Percentiles rank a stretch among this genome's conserved stretches.
Evolutionary conservation across 2,888 invertebrate genomes (phyloP).

Genomic region (Tetanocera ferruginea): DNA sequence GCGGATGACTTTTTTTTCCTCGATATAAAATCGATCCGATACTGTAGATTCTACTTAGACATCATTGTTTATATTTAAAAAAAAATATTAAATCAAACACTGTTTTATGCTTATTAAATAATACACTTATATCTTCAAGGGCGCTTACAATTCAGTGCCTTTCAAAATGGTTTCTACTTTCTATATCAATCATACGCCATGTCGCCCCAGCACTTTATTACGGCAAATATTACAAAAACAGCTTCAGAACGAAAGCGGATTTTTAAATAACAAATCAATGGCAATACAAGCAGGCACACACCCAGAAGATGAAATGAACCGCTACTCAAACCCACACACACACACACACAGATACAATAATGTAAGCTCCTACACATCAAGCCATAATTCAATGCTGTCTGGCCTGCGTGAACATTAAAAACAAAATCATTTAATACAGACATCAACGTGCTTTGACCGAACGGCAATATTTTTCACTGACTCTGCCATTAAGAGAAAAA

Average conservation of each 20-base stretch:
- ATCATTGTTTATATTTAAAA: too few relatives aligned
- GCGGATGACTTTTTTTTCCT: too few relatives aligned
- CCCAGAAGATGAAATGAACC: not conserved
- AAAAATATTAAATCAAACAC: too few relatives aligned
- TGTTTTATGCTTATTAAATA: too few relatives aligned
- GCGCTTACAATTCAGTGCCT: too few relatives aligned
- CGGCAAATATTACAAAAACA: not conserved
- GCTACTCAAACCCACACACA: not conserved
- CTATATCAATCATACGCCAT: slow-evolving; percentile 1
- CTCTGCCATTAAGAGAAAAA: not conserved
- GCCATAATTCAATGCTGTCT: not conserved
- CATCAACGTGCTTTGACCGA: not conserved
- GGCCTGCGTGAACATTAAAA: not conserved
- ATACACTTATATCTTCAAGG: too few relatives aligned
- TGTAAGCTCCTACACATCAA: not conserved
- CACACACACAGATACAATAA: not conserved
- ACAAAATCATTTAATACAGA: not conserved
- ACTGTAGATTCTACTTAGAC: too few relatives aligned
- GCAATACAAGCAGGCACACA: not conserved
- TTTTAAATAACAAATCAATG: slow-evolving; percentile 29
- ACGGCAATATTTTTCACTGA: not conserved
- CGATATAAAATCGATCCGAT: too few relatives aligned
- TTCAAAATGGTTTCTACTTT: not conserved
- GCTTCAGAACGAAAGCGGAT: too few relatives aligned
- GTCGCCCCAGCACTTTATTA: not conserved